Evolutionary conservation across 2,888 invertebrate genomes (phyloP), one percentile per base, ranked within the genome.

Genomic region (Petrolisthes manimaculis): DNA sequence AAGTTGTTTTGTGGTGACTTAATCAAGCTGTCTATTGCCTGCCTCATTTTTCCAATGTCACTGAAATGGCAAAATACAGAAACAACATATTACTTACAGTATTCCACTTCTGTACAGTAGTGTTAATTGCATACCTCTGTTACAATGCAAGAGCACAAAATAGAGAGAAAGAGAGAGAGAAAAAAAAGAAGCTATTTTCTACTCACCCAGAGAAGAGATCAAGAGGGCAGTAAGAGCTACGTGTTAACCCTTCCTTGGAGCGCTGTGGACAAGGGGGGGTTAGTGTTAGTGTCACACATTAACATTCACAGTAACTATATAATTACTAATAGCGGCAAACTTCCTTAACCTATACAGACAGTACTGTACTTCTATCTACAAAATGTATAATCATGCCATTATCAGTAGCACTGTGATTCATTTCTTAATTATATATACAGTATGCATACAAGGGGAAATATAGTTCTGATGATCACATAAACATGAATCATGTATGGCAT

Each of bases 141-240:
- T 37, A 78, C 6, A 78, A 18, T 6, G 18, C 51, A 24, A 14
- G 18, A 4, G 18, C 51, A 37, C 51, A 51, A 14, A 21, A 37
- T 0, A 37, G n/a, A n/a, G n/a, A n/a, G n/a, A n/a, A n/a, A n/a
- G 37, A 37, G 37, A 37, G 37, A 37, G 37, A 37, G 37, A 37
- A 2, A 37, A 2, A 9, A 4, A 12, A 37, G 6, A 78, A 51
- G 18, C 6, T 78, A 9, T 3, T 5, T 14, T 53, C 8, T 78
- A 84, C 93, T 93, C 93, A 95, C 94, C 96, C 96, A 88, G 96
- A 96, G 93, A 96, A 97, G 79, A 97, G 94, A 93, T 96, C 96
- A 92, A 96, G 93, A 53, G 97, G 97, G 92, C 97, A 97, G 93
- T 96, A 97, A 90, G 94, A 93, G 92, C 95, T 96, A 91, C 94